Evolutionary conservation across 53 echinoderm and acorn worm genomes (phyloP), one percentile per base, ranked within the genome.

Genomic region (Zoroaster sp.): DNA sequence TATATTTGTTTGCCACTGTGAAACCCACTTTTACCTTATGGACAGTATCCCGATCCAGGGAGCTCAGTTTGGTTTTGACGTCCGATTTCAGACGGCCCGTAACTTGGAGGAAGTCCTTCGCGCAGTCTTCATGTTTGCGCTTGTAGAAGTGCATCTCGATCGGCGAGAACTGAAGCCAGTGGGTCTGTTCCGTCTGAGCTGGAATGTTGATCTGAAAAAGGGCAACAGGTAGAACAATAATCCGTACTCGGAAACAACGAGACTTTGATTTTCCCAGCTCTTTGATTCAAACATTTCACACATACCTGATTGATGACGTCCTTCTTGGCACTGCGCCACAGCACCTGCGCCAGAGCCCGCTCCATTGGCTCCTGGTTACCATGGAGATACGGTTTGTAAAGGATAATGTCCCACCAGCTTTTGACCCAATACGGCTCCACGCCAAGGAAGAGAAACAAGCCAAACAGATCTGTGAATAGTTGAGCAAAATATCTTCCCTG

Each of bases 101-200:
- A 13, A 93, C 95, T 67, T 75, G 39, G 17, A 83, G 89, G 40
- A 89, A 75, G 42, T 91, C 59, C 10, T 34, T 44, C n/a, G 95
- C 77, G 83, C 96, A 99, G 45, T 93, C 91, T 43, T 95, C 94
- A 70, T 93, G 99, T 66, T 99, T 93, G 28, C 93, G 88, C 54
- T 93, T 91, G 92, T 99, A 99, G 93, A 95, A 99, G 88, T 99
- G 96, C 1, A 87, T 83, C 88, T 99, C 99, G 35, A 99, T 90
- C 1, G 99, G 88, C 14, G 96, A 96, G 88, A 99, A 99, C 59
- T 94, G 85, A 44, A 99, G 86, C 99, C 99, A 99, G 77, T 99
- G 99, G n/a, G 91, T 74, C 69, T 85, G 69, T 81, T 99, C 99
- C 21, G 89, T 96, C 80, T 99, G 99, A n/a, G 94, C 75, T 51